Evolutionary conservation across 2,888 invertebrate species (phyloP).

Genomic region (Bembecia ichneumoniformis): DNA sequence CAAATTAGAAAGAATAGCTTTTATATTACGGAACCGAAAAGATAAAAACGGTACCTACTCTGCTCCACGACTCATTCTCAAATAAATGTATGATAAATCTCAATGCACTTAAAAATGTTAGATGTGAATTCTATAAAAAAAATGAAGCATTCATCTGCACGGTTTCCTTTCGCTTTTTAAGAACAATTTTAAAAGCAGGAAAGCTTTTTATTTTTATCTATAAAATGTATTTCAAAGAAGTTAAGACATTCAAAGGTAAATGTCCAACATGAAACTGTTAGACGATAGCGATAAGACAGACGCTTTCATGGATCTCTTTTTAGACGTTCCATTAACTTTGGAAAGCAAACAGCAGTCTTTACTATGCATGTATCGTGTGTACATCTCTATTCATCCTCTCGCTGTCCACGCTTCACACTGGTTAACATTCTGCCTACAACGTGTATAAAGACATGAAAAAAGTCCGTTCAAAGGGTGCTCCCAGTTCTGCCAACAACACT

Average conservation of each 20-base stretch:
- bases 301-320: slow-evolving; percentile 23
- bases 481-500: slow-evolving; percentile 25
- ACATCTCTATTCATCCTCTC: slow-evolving; percentile 58
- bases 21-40: too few species aligned
- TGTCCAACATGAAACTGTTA: slow-evolving; percentile 32
- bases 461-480: slow-evolving; percentile 40
- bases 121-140: too few species aligned
- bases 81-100: too few species aligned
- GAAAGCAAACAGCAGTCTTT: slow-evolving; percentile 49
- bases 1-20: too few species aligned
- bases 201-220: neutral
- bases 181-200: too few species aligned
- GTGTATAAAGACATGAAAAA: slow-evolving; percentile 39
- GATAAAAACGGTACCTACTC: too few species aligned
- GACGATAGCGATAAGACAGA: slow-evolving; percentile 44
- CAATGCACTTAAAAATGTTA: too few species aligned
- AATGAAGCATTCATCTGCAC: too few species aligned
- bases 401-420: slow-evolving; percentile 45
- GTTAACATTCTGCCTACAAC: slow-evolving; percentile 29
- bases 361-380: slow-evolving; percentile 66
- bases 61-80: too few species aligned
- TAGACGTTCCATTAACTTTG: slow-evolving; percentile 59
- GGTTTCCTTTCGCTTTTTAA: too few species aligned
- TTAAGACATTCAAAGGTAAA: slow-evolving; percentile 19
- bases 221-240: neutral